Evolutionary conservation across 2,797 vertebrate genomes (phyloP), one percentile per base, ranked within the genome.

Genomic region (Enteromius treurensis): DNA sequence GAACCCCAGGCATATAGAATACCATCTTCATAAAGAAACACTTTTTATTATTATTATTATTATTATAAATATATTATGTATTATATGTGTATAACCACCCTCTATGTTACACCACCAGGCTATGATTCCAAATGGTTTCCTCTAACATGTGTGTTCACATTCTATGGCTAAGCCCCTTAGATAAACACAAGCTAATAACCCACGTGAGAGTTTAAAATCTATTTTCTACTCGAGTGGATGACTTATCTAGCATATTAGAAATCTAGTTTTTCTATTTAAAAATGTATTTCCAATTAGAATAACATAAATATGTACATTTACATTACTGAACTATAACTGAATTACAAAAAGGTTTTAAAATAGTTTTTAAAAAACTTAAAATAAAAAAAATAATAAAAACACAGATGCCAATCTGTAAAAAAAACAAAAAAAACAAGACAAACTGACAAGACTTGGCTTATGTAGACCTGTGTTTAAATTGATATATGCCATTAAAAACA

Each of bases 171-270:
- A 80, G 67, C 49, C 11, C 67, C 45, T 45, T 4, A 58, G 79
- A 80, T 70, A 80, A 71, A 80, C 79, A 80, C 67, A 58, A 32
- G 68, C 26, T 70, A n/a, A 74, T 81, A 64, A 37, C 13, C 29
- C 34, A 74, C 55, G 26, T 73, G 79, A 70, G 60, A 29, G 60
- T 64, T 79, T 47, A 32, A 79, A 68, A 79, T 34, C 4, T 49
- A 47, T 49, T 78, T 78, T 29, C 34, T 79, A 3, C 45, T n/a
- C 21, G 15, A 42, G 74, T n/a, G 26, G 14, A 40, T 19, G 19
- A 51, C 37, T 37, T 8, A 10, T 10, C 10, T 67, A 17, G 53
- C 19, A 53, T 23, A 5, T 68, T 79, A 51, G 0, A 51, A 40
- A 55, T 26, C 1, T 17, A 19, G 29, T 23, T 37, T 29, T 32